A percentile compares a stretch with the other conserved stretches of the same genome.
Evolutionary conservation across 2,113 vertebrate genomes (phyloP).

Genomic region (Onychostoma macrolepis): DNA sequence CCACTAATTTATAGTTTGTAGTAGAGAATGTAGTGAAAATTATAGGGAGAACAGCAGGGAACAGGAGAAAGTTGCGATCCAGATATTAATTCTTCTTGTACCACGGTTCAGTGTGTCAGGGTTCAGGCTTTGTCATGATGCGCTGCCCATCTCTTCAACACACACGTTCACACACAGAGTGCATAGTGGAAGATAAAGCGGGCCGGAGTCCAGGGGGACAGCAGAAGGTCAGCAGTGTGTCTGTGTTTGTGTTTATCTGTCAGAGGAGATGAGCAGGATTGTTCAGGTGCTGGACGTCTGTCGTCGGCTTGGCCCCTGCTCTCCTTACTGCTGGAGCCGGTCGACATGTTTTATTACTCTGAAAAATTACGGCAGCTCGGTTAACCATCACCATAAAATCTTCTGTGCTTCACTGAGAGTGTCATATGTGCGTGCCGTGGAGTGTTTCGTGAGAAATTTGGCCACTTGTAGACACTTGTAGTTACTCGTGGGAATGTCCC

Average conservation of each 20-base stretch:
- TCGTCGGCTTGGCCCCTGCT: conserved; percentile 24
- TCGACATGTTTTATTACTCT: conserved; percentile 40
- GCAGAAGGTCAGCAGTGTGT: conserved; percentile 32
- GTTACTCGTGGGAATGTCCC: conserved; percentile 21
- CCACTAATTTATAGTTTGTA: background rate
- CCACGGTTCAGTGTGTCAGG: background rate
- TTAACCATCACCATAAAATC: background rate
- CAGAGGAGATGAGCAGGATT: conserved; percentile 12
- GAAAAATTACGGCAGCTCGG: conserved; percentile 43
- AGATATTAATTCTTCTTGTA: background rate
- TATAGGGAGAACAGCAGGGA: background rate
- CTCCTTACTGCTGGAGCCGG: background rate
- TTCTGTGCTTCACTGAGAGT: background rate
- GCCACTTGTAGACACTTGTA: background rate
- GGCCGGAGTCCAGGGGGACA: background rate
- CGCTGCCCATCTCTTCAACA: background rate
- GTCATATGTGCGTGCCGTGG: background rate
- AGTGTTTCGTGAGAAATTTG: background rate
- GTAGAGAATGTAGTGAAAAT: background rate
- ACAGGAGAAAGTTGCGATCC: background rate
- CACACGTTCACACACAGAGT: conserved; percentile 1
- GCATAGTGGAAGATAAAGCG: conserved; percentile 25
- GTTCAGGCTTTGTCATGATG: background rate
- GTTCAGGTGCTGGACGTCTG: conserved; percentile 29
- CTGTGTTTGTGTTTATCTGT: conserved; percentile 26